phyloP scores from a whole-genome alignment of 2,797 vertebrate genomes.

The Eulemur coronatus region DNA sequence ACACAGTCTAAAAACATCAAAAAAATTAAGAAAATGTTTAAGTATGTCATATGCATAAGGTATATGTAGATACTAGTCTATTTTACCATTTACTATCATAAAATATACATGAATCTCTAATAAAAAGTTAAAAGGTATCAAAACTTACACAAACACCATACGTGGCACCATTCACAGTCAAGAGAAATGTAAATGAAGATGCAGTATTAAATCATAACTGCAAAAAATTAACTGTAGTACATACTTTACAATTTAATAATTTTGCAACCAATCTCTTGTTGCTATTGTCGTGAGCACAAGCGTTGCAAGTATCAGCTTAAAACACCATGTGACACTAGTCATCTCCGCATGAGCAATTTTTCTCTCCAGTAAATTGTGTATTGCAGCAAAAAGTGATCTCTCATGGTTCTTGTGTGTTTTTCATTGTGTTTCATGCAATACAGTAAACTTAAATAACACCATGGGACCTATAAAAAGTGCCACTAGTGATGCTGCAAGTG shows the following conservation, averaged over 20 bases:
- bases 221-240: neutral
- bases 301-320: neutral
- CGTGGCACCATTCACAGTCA: neutral
- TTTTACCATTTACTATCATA: neutral
- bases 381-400: neutral
- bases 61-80: neutral
- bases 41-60: neutral
- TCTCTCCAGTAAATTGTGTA: neutral
- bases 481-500: neutral
- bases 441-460: neutral
- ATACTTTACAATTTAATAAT: neutral
- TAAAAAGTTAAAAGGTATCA: neutral
- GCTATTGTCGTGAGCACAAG: neutral
- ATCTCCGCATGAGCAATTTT: neutral
- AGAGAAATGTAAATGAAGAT: neutral
- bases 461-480: neutral
- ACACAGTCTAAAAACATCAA: neutral
- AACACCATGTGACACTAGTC: neutral
- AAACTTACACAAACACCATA: neutral
- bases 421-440: neutral
- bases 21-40: neutral
- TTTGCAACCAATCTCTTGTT: neutral
- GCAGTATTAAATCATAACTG: neutral
- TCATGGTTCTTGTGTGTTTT: neutral
- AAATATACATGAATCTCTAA: neutral